These are phyloP conservation scores for Tillus elongatus DNA, from an alignment of 2,888 invertebrate species.

Conservation along the genomic window DNA sequence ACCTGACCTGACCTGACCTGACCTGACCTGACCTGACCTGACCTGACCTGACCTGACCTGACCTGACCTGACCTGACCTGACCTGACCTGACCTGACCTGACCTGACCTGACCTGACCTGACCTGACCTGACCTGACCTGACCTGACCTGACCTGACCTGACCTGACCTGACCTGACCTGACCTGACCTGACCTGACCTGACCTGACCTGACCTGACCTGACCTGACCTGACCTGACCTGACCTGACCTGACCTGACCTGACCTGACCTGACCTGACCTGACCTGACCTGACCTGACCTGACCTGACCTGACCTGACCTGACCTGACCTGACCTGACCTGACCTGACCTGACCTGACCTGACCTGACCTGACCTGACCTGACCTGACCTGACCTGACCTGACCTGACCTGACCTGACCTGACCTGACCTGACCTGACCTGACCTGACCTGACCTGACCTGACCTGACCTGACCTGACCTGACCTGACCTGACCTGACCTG, in stretches of 20 bases:
- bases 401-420: conserved; percentile 4
- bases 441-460: conserved; percentile 4
- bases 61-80: conserved; percentile 4
- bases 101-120: conserved; percentile 4
- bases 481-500: conserved; percentile 4
- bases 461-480: conserved; percentile 4
- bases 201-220: conserved; percentile 4
- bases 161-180: conserved; percentile 4
- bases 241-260: conserved; percentile 4
- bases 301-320: conserved; percentile 4
- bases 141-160: conserved; percentile 4
- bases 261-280: conserved; percentile 4
- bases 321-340: conserved; percentile 4
- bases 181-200: conserved; percentile 4
- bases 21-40: conserved; percentile 4
- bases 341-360: conserved; percentile 4
- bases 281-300: conserved; percentile 4
- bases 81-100: conserved; percentile 4
- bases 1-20: conserved; percentile 4
- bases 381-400: conserved; percentile 4
- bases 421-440: conserved; percentile 4
- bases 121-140: conserved; percentile 4
- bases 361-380: conserved; percentile 4
- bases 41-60: conserved; percentile 4
- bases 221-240: conserved; percentile 4